Evolutionary conservation across 23 tunicate species (phyloP).

Genomic region (Clavelina lepadiformis): DNA sequence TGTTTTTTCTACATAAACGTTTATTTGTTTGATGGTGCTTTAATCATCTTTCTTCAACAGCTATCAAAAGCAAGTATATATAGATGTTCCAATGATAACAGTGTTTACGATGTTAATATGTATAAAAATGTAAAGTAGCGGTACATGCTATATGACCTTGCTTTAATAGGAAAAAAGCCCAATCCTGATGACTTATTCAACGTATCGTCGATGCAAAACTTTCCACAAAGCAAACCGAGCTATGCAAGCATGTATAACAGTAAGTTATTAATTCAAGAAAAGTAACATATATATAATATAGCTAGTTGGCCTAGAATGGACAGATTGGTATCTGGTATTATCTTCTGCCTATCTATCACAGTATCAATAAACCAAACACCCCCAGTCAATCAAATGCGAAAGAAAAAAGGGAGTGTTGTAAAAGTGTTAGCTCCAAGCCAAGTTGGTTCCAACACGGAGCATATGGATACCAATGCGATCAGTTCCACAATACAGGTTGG

Average conservation of each 20-base stretch:
- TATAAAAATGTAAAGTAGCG: neutral
- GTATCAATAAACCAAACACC: no score
- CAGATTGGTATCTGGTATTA: neutral
- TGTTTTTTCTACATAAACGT: no score
- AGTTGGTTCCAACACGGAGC: slow-evolving; percentile 54
- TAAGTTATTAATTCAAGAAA: neutral
- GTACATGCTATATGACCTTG: neutral
- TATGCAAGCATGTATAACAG: slow-evolving; percentile 3
- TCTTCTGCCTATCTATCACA: no score
- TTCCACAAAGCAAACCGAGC: neutral
- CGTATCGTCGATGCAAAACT: slow-evolving; percentile 1
- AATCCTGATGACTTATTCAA: slow-evolving; percentile 44
- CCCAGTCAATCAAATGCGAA: slow-evolving; percentile 22
- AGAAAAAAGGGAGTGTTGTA: slow-evolving; percentile 41
- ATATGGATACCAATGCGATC: neutral
- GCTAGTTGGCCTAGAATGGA: neutral
- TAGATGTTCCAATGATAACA: no score
- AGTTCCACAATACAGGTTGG: neutral
- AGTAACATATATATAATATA: neutral
- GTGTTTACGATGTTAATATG: no score
- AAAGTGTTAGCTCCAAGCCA: slow-evolving; percentile 63
- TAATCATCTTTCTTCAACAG: no score
- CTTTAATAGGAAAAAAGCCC: slow-evolving; percentile 30
- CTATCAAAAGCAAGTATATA: no score
- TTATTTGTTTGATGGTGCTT: no score